Evolutionary conservation across 2,888 invertebrate genomes (phyloP), one percentile per base, ranked within the genome.

Genomic region (Drosophila falleni): DNA sequence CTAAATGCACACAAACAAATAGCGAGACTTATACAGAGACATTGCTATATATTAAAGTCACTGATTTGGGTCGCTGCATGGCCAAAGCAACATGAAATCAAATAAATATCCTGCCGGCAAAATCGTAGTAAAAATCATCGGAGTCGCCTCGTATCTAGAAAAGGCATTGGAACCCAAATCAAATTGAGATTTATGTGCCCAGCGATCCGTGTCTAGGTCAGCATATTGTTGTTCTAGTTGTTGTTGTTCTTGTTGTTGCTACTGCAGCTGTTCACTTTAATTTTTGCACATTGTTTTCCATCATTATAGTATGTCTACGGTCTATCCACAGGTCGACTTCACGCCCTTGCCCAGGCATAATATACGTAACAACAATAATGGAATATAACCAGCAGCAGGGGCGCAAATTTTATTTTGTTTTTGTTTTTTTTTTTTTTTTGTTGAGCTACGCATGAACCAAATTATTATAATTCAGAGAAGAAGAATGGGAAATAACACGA

Each of bases 121-220:
- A 54, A 55, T 39, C 60, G n/a, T 47, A 49, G 63, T 58, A 71
- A 67, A 76, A 66, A 69, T 79, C 73, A 60, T 64, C 64, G 64
- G 62, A 15, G 9, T 39, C 58, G 15, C 2, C 16, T 11, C 37
- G 41, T 58, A 23, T 42, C 62, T 55, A 41, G 63, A 50, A 44
- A 47, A 35, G 65, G 67, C 64, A 76, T 58, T 67, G 78, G 59
- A 66, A 86, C 88, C 86, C 89, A 89, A 87, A 89, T 87, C 86
- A 87, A 87, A 88, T 89, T 88, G 88, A 87, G 89, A 87, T 87
- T 87, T 89, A 89, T 89, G 88, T 86, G 86, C 72, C 58, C 83
- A 79, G 31, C 82, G 88, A 82, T 86, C 80, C 86, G 86, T 85
- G 83, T 72, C 78, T 78, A 80, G 86, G 75, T 80, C 85, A 84